A percentile compares a stretch with the other conserved stretches of the same genome.
Conservation (phyloP, 2,888 invertebrate species). For the Drosophila multiciliata region DNA sequence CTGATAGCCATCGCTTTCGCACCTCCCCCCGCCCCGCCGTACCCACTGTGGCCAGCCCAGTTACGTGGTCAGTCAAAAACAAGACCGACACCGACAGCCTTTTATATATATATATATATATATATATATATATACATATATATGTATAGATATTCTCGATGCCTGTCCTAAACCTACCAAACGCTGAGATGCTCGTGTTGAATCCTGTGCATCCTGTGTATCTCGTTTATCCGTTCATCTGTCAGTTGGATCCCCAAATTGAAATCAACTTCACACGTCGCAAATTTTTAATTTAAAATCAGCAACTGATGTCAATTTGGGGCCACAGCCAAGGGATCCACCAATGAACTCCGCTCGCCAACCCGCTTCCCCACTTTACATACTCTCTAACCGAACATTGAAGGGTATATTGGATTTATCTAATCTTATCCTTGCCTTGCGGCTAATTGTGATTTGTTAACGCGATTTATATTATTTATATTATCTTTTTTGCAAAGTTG, state of each 20-base stretch:
- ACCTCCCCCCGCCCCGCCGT: too few relatives aligned
- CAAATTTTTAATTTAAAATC: slow-evolving; percentile 80
- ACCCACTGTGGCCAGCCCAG: slow-evolving; percentile 8
- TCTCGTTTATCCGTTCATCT: slow-evolving; percentile 58
- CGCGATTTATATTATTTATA: neutral
- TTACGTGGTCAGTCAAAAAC: slow-evolving; percentile 54
- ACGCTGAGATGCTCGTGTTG: slow-evolving; percentile 19
- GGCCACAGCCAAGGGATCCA: slow-evolving; percentile 31
- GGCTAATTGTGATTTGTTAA: neutral
- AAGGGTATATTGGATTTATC: neutral
- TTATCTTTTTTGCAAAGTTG: neutral
- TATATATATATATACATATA: neutral
- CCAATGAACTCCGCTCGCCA: slow-evolving; percentile 14
- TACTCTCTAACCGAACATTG: neutral
- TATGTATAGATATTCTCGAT: neutral
- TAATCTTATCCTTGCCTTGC: neutral
- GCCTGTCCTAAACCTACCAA: slow-evolving; percentile 6
- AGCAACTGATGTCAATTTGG: slow-evolving; percentile 80
- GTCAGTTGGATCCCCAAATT: slow-evolving; percentile 67
- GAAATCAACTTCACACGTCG: slow-evolving; percentile 82
- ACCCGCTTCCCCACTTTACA: slow-evolving; percentile 5
- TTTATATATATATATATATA: neutral
- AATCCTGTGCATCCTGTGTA: slow-evolving; percentile 5
- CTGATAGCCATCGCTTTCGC: neutral
- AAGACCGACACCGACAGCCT: slow-evolving; percentile 12